phyloP scores from a whole-genome alignment of 2,888 invertebrate genomes.

The Drosophila lutescens region DNA sequence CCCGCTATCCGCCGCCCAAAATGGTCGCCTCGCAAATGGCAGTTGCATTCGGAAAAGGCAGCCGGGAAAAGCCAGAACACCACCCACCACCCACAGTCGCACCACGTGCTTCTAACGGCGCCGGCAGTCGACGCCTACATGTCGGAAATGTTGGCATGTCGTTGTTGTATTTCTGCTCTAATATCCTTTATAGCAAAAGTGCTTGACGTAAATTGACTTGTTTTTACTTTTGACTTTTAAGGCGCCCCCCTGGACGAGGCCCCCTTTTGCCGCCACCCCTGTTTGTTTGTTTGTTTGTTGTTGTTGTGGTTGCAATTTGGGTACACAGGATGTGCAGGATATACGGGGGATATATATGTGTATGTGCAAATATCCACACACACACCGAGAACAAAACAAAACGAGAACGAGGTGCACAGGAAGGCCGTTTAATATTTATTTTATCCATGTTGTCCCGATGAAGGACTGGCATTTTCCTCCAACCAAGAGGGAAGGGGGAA shows the following conservation, averaged over 20 bases:
- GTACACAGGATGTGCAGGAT: slow-evolving; percentile 60
- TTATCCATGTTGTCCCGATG: slow-evolving; percentile 62
- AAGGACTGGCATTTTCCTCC: slow-evolving; percentile 16
- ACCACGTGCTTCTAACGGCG: slow-evolving; percentile 61
- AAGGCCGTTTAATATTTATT: slow-evolving; percentile 77
- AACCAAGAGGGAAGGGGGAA: too few relatives aligned
- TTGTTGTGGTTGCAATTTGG: slow-evolving; percentile 79
- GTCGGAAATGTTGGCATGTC: slow-evolving; percentile 80
- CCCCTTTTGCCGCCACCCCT: not conserved
- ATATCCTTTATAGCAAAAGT: slow-evolving; percentile 81
- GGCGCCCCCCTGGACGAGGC: slow-evolving; percentile 40
- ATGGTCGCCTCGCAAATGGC: slow-evolving; percentile 74
- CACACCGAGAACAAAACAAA: slow-evolving; percentile 11
- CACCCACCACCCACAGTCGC: slow-evolving; percentile 10
- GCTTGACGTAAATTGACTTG: slow-evolving; percentile 81
- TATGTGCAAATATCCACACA: slow-evolving; percentile 3
- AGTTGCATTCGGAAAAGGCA: slow-evolving; percentile 39
- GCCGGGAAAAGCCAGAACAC: not conserved
- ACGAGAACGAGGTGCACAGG: slow-evolving; percentile 56
- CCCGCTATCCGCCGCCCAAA: slow-evolving; percentile 51
- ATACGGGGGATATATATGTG: slow-evolving; percentile 7
- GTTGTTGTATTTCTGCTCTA: slow-evolving; percentile 80
- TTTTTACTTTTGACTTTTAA: slow-evolving; percentile 81
- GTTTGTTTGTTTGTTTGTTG: slow-evolving; percentile 45
- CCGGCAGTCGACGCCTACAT: slow-evolving; percentile 79